These are phyloP conservation scores for Nipponacmea schrenckii DNA, from an alignment of 2,888 invertebrate genomes.

Conservation along the genomic window DNA sequence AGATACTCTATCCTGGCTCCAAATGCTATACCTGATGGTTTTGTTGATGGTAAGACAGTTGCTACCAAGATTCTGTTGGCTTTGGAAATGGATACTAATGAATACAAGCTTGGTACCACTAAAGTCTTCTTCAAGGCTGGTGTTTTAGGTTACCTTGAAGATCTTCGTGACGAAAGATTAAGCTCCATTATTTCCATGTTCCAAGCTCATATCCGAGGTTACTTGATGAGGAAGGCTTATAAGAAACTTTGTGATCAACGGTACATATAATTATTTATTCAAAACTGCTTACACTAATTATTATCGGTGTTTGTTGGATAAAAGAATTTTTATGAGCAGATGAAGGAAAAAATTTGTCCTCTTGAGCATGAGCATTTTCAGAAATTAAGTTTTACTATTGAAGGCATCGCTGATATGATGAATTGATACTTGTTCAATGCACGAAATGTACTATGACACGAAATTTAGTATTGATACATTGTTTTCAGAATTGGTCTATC, in stretches of 20 bases:
- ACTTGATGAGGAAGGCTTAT: slow-evolving; percentile 76
- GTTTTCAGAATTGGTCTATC: slow-evolving; percentile 65
- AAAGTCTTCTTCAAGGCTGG: slow-evolving; percentile 99
- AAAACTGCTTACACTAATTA: no score
- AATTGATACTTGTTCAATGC: not conserved
- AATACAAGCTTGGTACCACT: slow-evolving; percentile 96
- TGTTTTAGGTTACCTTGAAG: slow-evolving; percentile 99
- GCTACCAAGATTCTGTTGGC: slow-evolving; percentile 72
- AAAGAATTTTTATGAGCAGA: no score
- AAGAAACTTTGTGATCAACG: slow-evolving; percentile 97
- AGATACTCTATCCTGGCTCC: slow-evolving; percentile 97
- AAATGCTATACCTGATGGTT: slow-evolving; percentile 73
- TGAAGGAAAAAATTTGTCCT: no score
- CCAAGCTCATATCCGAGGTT: slow-evolving; percentile 90
- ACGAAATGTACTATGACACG: slow-evolving; percentile 22
- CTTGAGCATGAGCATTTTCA: not conserved
- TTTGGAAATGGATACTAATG: slow-evolving; percentile 84
- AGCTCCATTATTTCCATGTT: slow-evolving; percentile 92
- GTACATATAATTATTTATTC: slow-evolving; percentile 57
- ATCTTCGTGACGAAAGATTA: slow-evolving; percentile 97
- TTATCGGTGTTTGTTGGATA: no score
- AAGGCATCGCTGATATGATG: not conserved
- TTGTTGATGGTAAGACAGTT: slow-evolving; percentile 72
- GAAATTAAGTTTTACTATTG: not conserved
- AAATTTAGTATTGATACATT: slow-evolving; percentile 89